These are phyloP conservation scores for Malurus leucopterus DNA, from an alignment of 2,797 vertebrate species.

Conservation along the genomic window DNA sequence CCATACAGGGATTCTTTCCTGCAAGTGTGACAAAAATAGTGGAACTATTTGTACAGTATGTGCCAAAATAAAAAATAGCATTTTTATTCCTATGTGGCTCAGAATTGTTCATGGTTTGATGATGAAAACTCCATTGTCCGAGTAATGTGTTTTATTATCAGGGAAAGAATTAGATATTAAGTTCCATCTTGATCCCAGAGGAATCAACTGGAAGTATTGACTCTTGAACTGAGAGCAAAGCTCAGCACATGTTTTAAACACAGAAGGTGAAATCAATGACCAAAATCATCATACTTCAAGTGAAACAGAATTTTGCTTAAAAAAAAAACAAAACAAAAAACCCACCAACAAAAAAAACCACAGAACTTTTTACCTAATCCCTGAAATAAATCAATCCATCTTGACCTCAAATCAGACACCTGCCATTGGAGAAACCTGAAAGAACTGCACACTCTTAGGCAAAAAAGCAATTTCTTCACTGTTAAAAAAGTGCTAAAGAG, in stretches of 20 bases:
- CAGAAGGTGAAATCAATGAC: neutral
- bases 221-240: neutral
- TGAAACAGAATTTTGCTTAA: neutral
- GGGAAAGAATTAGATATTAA: neutral
- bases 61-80: constrained; percentile 15
- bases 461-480: neutral
- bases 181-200: neutral
- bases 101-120: neutral
- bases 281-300: neutral
- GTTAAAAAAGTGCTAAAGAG: neutral
- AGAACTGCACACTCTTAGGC: neutral
- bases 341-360: neutral
- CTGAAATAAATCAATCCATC: neutral
- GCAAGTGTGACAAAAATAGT: constrained; percentile 7
- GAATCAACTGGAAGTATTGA: neutral
- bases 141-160: neutral
- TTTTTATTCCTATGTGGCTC: neutral
- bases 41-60: neutral
- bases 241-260: neutral
- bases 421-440: neutral
- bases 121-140: neutral
- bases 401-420: neutral
- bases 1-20: neutral
- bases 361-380: neutral
- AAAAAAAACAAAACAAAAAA: neutral